Percentiles rank a stretch among this genome's conserved stretches.
Conservation (phyloP, 2,113 vertebrate species). For the Pachycephala philippinensis region DNA sequence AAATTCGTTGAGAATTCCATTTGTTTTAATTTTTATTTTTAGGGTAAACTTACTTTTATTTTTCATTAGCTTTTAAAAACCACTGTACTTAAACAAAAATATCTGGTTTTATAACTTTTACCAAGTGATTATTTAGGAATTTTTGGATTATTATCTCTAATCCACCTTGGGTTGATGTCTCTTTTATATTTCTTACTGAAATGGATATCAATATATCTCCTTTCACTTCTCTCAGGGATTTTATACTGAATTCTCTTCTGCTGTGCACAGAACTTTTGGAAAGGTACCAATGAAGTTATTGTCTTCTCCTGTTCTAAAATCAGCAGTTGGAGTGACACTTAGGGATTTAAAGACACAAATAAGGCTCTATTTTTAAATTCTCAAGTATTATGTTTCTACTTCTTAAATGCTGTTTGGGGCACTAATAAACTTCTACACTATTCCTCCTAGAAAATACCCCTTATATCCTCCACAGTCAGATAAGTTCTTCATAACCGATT, state of each 20-base stretch:
- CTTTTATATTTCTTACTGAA: slow-evolving; percentile 32
- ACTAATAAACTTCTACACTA: background rate
- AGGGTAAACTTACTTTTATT: background rate
- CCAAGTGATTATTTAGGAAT: background rate
- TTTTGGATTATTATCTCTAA: background rate
- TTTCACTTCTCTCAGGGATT: slow-evolving; percentile 9
- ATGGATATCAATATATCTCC: background rate
- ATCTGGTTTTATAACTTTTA: background rate
- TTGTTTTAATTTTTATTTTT: background rate
- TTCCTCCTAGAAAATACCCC: background rate
- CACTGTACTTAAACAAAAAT: background rate
- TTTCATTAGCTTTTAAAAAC: background rate
- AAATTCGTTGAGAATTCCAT: fast-evolving
- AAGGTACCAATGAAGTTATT: background rate
- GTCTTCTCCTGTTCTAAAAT: slow-evolving; percentile 14
- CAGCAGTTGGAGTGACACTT: background rate
- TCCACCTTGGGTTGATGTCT: background rate
- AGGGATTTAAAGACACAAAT: background rate
- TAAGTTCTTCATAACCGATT: background rate
- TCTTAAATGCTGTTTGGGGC: background rate
- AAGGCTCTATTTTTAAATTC: background rate
- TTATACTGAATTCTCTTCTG: background rate
- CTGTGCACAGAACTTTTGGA: background rate
- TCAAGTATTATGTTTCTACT: background rate
- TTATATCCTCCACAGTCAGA: background rate